A percentile compares a stretch with the other conserved stretches of the same genome.
phyloP scores from a whole-genome alignment of 2,888 invertebrate genomes.

The Standfussiana lucernea region DNA sequence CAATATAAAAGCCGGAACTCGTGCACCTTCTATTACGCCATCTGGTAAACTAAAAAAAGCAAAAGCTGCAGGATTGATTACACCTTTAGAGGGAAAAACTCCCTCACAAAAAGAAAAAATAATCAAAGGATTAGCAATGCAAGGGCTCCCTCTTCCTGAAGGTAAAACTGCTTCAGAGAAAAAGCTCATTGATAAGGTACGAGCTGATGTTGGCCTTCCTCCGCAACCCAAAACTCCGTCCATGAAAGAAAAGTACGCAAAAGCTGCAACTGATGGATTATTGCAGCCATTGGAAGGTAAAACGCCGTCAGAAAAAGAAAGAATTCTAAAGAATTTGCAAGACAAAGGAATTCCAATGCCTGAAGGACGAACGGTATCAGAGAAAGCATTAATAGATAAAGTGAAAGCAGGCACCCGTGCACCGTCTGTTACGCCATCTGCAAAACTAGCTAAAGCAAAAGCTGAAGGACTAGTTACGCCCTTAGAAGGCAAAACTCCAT shows the following conservation, averaged over 20 bases:
- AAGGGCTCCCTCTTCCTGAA: conserved; percentile 11
- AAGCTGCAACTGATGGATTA: conserved; percentile 40
- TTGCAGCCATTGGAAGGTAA: conserved; percentile 66
- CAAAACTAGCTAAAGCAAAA: neutral
- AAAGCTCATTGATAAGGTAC: neutral
- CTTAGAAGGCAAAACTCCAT: conserved; percentile 5
- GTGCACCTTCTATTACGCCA: too few species aligned
- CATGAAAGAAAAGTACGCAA: too few species aligned
- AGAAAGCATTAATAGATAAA: conserved; percentile 9
- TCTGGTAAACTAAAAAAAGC: too few species aligned
- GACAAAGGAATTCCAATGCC: neutral
- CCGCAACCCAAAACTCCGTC: too few species aligned
- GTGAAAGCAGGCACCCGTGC: neutral
- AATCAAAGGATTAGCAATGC: conserved; percentile 4
- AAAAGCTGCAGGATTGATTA: too few species aligned
- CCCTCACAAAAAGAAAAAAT: neutral
- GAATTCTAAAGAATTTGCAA: neutral
- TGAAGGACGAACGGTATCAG: neutral
- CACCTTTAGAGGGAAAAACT: neutral
- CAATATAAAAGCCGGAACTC: neutral
- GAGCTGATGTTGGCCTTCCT: neutral
- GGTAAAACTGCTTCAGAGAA: conserved; percentile 6
- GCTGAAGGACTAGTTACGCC: too few species aligned
- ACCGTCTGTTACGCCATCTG: neutral
- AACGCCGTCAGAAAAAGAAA: conserved; percentile 40